phyloP scores from a whole-genome alignment of 2,113 vertebrate genomes.

The Eubucco bourcierii region DNA sequence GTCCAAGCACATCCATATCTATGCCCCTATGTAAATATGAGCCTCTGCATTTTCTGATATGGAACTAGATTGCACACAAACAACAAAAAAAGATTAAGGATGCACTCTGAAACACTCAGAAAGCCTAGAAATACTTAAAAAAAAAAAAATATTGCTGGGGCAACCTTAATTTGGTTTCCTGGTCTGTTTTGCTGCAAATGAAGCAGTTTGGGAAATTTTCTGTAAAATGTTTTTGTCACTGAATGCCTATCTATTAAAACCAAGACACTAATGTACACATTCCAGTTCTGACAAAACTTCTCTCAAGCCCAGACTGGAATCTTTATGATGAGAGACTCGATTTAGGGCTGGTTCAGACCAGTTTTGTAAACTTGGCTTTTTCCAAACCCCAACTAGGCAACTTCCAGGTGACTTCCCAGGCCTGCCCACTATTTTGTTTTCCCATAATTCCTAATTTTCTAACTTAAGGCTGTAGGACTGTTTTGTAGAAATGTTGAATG shows the following conservation, averaged over 20 bases:
- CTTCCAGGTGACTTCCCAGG: background rate
- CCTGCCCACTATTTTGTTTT: background rate
- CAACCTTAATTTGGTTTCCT: background rate
- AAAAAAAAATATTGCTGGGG: background rate
- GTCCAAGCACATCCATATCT: background rate
- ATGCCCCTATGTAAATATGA: fast-evolving
- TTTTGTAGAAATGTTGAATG: background rate
- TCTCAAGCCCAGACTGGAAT: background rate
- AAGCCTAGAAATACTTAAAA: background rate
- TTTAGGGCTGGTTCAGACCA: background rate
- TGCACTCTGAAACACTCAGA: background rate
- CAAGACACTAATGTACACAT: background rate
- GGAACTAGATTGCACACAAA: background rate
- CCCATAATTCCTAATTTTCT: background rate
- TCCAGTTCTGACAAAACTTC: background rate
- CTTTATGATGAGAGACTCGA: background rate
- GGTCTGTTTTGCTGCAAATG: background rate
- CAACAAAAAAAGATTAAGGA: background rate
- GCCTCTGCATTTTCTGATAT: background rate
- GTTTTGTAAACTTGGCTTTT: background rate
- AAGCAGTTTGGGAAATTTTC: background rate
- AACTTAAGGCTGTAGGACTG: background rate
- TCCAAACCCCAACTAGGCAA: background rate
- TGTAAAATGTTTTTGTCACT: background rate
- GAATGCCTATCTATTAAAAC: background rate